A percentile compares a stretch with the other conserved stretches of the same genome.
These are phyloP conservation scores for Eupithecia insigniata DNA, from an alignment of 2,888 invertebrate genomes.

Conservation along the genomic window DNA sequence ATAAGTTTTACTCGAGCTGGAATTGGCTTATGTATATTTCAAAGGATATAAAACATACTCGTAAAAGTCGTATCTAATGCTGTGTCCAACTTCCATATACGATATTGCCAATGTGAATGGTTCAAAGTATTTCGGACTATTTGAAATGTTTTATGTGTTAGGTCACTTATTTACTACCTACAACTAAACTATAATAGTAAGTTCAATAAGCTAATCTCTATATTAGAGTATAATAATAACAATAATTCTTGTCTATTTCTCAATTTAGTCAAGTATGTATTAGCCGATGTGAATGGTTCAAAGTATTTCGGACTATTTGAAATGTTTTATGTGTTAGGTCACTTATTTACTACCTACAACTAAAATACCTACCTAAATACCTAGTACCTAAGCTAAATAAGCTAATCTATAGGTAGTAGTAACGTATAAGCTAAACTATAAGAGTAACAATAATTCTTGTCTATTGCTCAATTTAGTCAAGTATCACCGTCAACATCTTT, in stretches of 20 bases:
- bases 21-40: slow-evolving; percentile 60
- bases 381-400: no score
- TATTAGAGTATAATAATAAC: no score
- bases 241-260: no score
- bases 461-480: slow-evolving; percentile 15
- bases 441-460: neutral
- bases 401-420: no score
- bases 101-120: slow-evolving; percentile 57
- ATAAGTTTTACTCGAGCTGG: neutral
- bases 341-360: neutral
- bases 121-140: slow-evolving; percentile 12
- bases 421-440: neutral
- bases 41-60: slow-evolving; percentile 55
- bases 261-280: no score
- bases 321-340: neutral
- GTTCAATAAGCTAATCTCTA: no score
- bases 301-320: slow-evolving; percentile 22
- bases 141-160: slow-evolving; percentile 17
- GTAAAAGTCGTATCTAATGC: slow-evolving; percentile 65
- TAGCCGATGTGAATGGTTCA: slow-evolving; percentile 41
- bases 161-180: neutral
- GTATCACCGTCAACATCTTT: slow-evolving; percentile 19
- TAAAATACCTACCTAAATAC: no score
- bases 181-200: no score
- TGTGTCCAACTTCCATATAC: slow-evolving; percentile 72